Percentiles rank a stretch among this genome's conserved stretches.
phyloP scores from a whole-genome alignment of 1,140 invertebrate genomes.

The Lordiphosa collinella region DNA sequence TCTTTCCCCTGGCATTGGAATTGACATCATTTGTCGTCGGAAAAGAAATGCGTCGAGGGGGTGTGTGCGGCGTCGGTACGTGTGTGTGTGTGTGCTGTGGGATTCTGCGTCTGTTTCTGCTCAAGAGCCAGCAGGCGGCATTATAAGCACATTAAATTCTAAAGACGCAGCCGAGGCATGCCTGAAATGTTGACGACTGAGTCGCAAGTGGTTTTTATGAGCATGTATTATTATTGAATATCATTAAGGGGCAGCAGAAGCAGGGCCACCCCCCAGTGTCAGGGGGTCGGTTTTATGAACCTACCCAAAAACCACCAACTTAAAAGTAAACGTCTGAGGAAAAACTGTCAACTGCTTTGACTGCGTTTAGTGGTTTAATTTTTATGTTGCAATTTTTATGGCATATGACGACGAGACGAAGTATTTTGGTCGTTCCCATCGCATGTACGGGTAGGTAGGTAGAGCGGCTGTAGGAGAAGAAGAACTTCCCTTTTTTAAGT shows the following conservation, averaged over 20 bases:
- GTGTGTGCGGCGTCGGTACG: slow-evolving; percentile 7
- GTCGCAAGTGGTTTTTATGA: slow-evolving; percentile 72
- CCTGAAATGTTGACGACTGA: slow-evolving; percentile 58
- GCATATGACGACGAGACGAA: slow-evolving; percentile 12
- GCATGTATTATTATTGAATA: slow-evolving; percentile 70
- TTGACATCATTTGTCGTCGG: slow-evolving; percentile 73
- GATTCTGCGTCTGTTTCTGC: slow-evolving; percentile 45
- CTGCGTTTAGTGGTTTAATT: slow-evolving; percentile 75
- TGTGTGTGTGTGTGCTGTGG: slow-evolving; percentile 14
- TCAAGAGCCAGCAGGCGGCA: slow-evolving; percentile 71
- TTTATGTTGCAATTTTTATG: slow-evolving; percentile 68
- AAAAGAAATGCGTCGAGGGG: slow-evolving; percentile 43
- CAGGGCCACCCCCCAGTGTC: slow-evolving; percentile 22
- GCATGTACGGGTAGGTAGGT: too few relatives aligned
- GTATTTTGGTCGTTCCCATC: not conserved
- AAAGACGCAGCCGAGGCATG: slow-evolving; percentile 68
- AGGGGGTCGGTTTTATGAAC: too few relatives aligned
- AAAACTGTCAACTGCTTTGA: slow-evolving; percentile 34
- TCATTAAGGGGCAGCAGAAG: slow-evolving; percentile 50
- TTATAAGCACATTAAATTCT: slow-evolving; percentile 78
- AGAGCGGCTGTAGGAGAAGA: too few relatives aligned
- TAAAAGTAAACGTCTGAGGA: slow-evolving; percentile 16
- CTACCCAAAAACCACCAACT: not conserved
- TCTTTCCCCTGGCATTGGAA: slow-evolving; percentile 31
- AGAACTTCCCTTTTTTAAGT: slow-evolving; percentile 52